Evolutionary conservation across 2,797 vertebrate species (phyloP), one percentile per base, ranked within the genome.

Genomic region (Poeciliopsis paucimaculata): DNA sequence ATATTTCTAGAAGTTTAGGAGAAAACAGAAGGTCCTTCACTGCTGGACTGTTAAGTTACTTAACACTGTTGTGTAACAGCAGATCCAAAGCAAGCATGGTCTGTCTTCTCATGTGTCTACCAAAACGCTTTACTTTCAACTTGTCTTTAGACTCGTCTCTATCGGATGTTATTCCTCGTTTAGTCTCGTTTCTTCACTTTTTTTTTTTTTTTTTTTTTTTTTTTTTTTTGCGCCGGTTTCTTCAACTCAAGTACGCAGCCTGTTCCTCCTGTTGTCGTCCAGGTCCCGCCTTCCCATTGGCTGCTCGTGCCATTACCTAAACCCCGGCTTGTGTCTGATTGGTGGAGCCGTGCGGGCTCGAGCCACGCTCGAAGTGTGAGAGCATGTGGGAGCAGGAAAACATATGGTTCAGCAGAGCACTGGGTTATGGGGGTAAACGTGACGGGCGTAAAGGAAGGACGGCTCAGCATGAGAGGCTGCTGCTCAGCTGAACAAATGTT

Each of bases 1-100:
- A 51, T n/a, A 36, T 31, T 62, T 64, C 36, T 73, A 2, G 15
- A 79, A 57, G 0, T 15, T 73, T 3, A 34, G 18, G 79, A 62
- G 26, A 77, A 53, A 43, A 5, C 1, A 15, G 49, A 79, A 74
- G 28, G n/a, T 75, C 73, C 46, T 28, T 31, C 72, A n/a, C 10
- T 15, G 60, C 1, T 23, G 71, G 72, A 78, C 28, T 73, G 71
- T 55, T 47, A 79, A 88, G 91, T 94, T 92, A 91, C 90, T 93
- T 91, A 93, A 93, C 75, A 1, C 49, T 60, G 92, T 93, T 95
- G 93, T 93, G 90, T 95, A 94, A 95, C 90, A 81, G 75, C 28
- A 70, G 68, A 78, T 87, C 64, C 72, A 39, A 36, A 41, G 60
- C 18, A 39, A 43, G 51, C 75, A 68, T 2, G 0, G 1, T 31